Evolutionary conservation across 2,888 invertebrate species (phyloP).

Genomic region (Pseudanteris insignis): DNA sequence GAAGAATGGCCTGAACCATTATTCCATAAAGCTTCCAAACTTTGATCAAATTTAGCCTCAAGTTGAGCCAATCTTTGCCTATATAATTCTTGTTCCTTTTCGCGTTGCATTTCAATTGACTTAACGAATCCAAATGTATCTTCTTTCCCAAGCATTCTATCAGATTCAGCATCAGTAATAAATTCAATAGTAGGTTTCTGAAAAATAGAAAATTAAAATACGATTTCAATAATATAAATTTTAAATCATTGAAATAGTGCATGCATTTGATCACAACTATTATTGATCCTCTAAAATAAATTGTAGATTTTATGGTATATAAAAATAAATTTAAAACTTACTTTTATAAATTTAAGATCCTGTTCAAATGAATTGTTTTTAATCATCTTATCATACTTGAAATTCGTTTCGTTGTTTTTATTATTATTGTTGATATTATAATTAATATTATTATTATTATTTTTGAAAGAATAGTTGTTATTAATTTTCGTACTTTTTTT

Average conservation of each 20-base stretch:
- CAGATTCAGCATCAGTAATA: conserved; percentile 14
- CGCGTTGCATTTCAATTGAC: conserved; percentile 61
- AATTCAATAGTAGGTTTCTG: too few species aligned
- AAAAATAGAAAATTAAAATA: too few species aligned
- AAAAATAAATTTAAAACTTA: too few species aligned
- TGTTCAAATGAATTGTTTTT: not conserved
- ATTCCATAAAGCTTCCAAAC: conserved; percentile 76
- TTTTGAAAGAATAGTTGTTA: conserved; percentile 23
- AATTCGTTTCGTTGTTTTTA: not conserved
- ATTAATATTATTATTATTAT: conserved; percentile 17
- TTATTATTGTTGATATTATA: not conserved
- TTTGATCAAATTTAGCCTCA: conserved; percentile 76
- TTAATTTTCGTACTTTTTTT: conserved; percentile 55
- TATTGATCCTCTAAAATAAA: too few species aligned
- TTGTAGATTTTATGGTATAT: too few species aligned
- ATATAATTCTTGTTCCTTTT: conserved; percentile 58
- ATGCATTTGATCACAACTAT: too few species aligned
- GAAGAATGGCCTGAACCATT: conserved; percentile 67
- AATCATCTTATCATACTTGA: conserved; percentile 12
- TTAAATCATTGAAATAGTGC: too few species aligned
- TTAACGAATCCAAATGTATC: conserved; percentile 61
- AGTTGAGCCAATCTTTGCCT: conserved; percentile 71
- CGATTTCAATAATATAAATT: too few species aligned
- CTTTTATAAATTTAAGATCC: too few species aligned
- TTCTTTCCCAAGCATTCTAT: too few species aligned